Conservation (phyloP, 2,888 invertebrate species). For the Ophraella communa region DNA sequence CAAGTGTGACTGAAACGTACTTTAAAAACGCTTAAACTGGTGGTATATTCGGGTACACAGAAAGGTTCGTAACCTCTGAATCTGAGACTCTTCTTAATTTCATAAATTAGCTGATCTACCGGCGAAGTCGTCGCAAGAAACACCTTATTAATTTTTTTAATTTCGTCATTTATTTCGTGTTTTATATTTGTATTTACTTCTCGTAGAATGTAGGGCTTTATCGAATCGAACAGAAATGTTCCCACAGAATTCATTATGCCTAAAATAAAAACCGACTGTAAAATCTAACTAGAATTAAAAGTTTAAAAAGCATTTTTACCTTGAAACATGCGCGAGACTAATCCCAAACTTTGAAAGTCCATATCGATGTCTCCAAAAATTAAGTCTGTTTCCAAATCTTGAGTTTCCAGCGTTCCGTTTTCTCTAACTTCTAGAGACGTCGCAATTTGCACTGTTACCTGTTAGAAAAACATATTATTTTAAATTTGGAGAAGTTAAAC, state of each 20-base stretch:
- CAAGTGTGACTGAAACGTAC: slow-evolving; percentile 77
- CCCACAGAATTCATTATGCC: slow-evolving; percentile 84
- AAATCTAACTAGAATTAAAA: too few species aligned
- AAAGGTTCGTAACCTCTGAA: slow-evolving; percentile 74
- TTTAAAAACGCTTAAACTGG: slow-evolving; percentile 73
- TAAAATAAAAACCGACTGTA: too few species aligned
- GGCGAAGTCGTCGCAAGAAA: slow-evolving; percentile 88
- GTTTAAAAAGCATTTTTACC: slow-evolving; percentile 18
- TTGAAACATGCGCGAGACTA: slow-evolving; percentile 71
- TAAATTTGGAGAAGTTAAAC: too few species aligned
- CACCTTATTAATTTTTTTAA: slow-evolving; percentile 73
- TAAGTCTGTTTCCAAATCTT: slow-evolving; percentile 81
- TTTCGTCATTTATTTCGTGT: slow-evolving; percentile 75
- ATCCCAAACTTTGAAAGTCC: slow-evolving; percentile 83
- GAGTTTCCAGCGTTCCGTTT: slow-evolving; percentile 78
- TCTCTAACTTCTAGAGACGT: slow-evolving; percentile 73
- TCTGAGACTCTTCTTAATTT: slow-evolving; percentile 73
- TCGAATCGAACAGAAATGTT: slow-evolving; percentile 81
- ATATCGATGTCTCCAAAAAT: slow-evolving; percentile 77
- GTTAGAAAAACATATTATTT: neutral
- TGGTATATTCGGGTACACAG: slow-evolving; percentile 74
- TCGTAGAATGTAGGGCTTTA: slow-evolving; percentile 82
- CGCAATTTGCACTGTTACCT: slow-evolving; percentile 58
- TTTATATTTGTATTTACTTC: slow-evolving; percentile 79
- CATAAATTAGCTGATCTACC: slow-evolving; percentile 81